Evolutionary conservation across 2,797 vertebrate species (phyloP), one percentile per base, ranked within the genome.

Genomic region (Delichon dasypus): DNA sequence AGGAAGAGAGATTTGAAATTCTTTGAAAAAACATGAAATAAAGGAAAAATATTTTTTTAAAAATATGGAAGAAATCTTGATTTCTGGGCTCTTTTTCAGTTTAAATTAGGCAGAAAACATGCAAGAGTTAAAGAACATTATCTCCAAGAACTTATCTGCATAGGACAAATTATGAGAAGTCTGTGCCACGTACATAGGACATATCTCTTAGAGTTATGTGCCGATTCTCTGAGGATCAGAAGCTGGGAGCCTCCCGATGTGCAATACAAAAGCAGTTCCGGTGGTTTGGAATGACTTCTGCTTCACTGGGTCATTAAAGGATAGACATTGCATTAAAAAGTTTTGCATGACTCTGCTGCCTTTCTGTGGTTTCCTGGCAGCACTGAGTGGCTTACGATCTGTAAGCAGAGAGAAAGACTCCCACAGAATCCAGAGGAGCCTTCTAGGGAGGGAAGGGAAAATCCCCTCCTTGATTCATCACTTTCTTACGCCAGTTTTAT

Each of bases 321-420:
- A 88, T 29, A 95, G 89, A 73, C 48, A 44, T 12, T 15, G 5
- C 58, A 65, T 48, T 36, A 70, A 76, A 64, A 26, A 16, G 10
- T 64, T 94, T 88, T 81, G 70, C 66, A 95, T 89, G 91, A 93
- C 79, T 95, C 82, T 95, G 61, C 93, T 95, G 91, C 92, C 89
- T 96, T 94, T 91, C 87, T 92, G 90, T 94, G 87, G 92, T 85
- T 96, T 95, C 79, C 92, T 74, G 72, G 89, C 91, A 92, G 90
- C 87, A 70, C 68, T 84, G 85, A 94, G 73, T 44, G 8, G 26
- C 70, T 89, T 88, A 15, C 40, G 70, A 81, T 77, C 47, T 50
- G 62, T 68, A 71, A 83, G 62, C 4, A 2, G 26, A 73, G 61
- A 91, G 79, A 40, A 85, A 67, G 51, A 9, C 20, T 93, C 6